These are phyloP conservation scores for Rapana venosa DNA, from an alignment of 2,888 invertebrate genomes.

Conservation along the genomic window DNA sequence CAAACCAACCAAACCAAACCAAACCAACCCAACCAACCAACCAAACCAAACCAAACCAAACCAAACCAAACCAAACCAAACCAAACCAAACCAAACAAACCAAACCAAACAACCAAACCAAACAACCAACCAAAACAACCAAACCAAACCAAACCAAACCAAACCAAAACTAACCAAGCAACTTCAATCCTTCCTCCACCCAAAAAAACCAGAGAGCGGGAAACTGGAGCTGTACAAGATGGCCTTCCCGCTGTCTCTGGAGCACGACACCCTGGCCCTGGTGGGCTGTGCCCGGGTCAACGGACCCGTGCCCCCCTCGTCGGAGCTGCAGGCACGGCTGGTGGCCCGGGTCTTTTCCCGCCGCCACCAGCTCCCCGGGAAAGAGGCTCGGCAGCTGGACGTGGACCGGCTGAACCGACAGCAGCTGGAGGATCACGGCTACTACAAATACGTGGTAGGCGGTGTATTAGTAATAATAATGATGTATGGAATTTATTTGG, in stretches of 20 bases:
- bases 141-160: too few relatives aligned
- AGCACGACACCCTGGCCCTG: conserved; percentile 39
- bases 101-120: too few relatives aligned
- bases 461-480: too few relatives aligned
- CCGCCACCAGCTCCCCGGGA: conserved; percentile 50
- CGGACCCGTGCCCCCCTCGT: conserved; percentile 24
- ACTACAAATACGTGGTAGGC: conserved; percentile 16
- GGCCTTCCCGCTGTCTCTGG: conserved; percentile 31
- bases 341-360: conserved; percentile 58
- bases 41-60: too few relatives aligned
- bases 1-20: too few relatives aligned
- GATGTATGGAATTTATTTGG: too few relatives aligned
- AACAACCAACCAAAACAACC: too few relatives aligned
- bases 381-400: background rate
- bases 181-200: background rate
- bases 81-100: too few relatives aligned
- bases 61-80: too few relatives aligned
- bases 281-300: conserved; percentile 33
- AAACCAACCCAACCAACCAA: too few relatives aligned
- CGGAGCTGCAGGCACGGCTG: conserved; percentile 60
- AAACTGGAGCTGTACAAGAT: conserved; percentile 44
- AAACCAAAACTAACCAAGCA: too few relatives aligned
- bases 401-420: conserved; percentile 21
- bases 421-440: background rate
- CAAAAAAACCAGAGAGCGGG: conserved; percentile 22